A percentile compares a stretch with the other conserved stretches of the same genome.
These are phyloP conservation scores for Cinclus mexicanus DNA, from an alignment of 2,113 vertebrate genomes.

Conservation along the genomic window DNA sequence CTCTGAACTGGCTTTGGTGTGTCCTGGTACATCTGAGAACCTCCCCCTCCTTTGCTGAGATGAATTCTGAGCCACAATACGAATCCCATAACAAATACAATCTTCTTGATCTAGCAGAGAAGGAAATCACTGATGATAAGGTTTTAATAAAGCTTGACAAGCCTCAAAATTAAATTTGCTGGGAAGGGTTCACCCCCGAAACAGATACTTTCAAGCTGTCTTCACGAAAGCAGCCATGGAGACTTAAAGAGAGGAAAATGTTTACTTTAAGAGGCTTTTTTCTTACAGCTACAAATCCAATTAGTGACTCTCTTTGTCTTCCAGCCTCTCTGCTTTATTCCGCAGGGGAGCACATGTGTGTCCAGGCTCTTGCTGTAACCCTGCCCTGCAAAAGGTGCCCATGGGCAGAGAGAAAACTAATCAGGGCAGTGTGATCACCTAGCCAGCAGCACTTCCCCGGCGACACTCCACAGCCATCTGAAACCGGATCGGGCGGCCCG, in stretches of 20 bases:
- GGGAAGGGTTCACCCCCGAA: conserved; percentile 43
- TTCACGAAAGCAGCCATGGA: not conserved
- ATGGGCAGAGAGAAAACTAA: not conserved
- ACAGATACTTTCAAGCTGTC: conserved; percentile 32
- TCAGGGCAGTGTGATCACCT: not conserved
- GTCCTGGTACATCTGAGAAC: not conserved
- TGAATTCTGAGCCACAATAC: not conserved
- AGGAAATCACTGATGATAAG: conserved; percentile 65
- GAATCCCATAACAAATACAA: conserved; percentile 45
- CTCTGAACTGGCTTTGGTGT: not conserved
- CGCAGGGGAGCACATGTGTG: not conserved
- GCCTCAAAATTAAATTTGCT: conserved; percentile 65
- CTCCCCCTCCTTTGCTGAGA: not conserved
- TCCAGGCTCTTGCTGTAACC: not conserved
- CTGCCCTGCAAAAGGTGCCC: conserved; percentile 17
- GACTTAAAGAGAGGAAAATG: conserved; percentile 29
- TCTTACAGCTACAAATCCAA: conserved; percentile 51
- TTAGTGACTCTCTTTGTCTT: conserved; percentile 31
- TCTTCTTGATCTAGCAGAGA: conserved; percentile 60
- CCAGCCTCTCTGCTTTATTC: not conserved
- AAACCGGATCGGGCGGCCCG: not conserved
- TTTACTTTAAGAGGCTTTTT: conserved; percentile 26
- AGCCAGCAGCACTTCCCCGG: not conserved
- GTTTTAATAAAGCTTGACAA: conserved; percentile 67
- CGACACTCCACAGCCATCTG: not conserved